A percentile compares a stretch with the other conserved stretches of the same genome.
Evolutionary conservation across 2,113 vertebrate species (phyloP).

Genomic region (Vidua macroura): DNA sequence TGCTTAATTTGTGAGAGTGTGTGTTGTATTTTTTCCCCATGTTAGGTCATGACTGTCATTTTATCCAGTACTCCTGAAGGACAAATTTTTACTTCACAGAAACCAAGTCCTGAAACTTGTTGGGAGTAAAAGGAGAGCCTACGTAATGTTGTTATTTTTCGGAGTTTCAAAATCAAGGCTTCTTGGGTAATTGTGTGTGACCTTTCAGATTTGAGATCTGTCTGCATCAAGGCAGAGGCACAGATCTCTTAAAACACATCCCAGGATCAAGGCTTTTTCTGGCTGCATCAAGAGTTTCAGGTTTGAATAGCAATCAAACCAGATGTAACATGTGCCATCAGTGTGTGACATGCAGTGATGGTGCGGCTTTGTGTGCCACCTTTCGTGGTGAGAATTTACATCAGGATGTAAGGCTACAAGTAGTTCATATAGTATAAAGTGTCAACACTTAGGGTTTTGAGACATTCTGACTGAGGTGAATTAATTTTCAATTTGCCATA

Average conservation of each 20-base stretch:
- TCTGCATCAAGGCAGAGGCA: neutral
- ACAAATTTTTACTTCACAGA: neutral
- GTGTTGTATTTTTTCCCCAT: neutral
- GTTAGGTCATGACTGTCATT: neutral
- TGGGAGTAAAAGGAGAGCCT: neutral
- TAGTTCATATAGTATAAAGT: neutral
- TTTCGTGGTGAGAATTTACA: neutral
- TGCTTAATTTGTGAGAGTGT: neutral
- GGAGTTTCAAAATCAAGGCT: neutral
- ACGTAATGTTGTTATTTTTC: neutral
- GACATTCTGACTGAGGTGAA: neutral
- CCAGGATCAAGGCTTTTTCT: neutral
- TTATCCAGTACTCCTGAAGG: neutral
- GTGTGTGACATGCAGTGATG: neutral
- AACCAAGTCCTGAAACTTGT: neutral
- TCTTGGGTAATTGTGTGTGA: neutral
- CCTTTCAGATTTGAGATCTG: neutral
- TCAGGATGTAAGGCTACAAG: neutral
- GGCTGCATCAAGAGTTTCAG: neutral
- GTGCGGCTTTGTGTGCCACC: neutral
- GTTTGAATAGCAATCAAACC: neutral
- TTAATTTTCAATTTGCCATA: neutral
- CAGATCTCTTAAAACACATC: neutral
- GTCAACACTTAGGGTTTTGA: neutral
- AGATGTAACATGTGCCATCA: neutral